Evolutionary conservation across 2,888 invertebrate genomes (phyloP).

Genomic region (Eudemis profundana): DNA sequence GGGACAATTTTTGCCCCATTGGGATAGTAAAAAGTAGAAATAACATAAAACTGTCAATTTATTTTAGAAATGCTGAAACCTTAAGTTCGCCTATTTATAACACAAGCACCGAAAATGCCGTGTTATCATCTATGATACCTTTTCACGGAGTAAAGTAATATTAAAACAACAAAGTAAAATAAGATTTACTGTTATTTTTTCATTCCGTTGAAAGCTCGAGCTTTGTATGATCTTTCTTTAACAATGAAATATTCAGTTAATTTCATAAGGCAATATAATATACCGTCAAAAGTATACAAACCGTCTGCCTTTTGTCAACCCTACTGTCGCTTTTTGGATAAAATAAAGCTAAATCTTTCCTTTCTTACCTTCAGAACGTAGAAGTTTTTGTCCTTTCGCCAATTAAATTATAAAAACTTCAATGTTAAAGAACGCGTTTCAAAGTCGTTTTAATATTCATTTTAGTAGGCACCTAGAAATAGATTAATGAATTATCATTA

Average conservation of each 20-base stretch:
- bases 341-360: not conserved
- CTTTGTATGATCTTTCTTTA: constrained; percentile 48
- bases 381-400: not conserved
- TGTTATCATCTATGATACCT: constrained; percentile 15
- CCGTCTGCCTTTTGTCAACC: not conserved
- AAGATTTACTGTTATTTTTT: constrained; percentile 42
- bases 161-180: constrained; percentile 31
- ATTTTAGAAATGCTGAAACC: not conserved
- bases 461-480: no score
- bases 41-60: not conserved
- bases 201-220: constrained; percentile 49
- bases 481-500: no score
- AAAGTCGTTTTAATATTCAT: no score
- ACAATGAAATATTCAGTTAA: constrained; percentile 44
- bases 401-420: no score
- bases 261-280: constrained; percentile 25
- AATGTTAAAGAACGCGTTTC: no score
- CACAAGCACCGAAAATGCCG: not conserved
- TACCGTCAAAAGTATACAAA: constrained; percentile 12
- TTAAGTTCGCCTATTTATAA: not conserved
- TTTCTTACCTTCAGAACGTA: not conserved
- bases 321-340: not conserved
- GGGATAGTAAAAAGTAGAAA: no score
- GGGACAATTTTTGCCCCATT: no score
- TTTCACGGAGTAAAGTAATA: constrained; percentile 26